A percentile compares a stretch with the other conserved stretches of the same genome.
These are phyloP conservation scores for Sarcophaga subvicina DNA, from an alignment of 2,888 invertebrate genomes.

Conservation along the genomic window DNA sequence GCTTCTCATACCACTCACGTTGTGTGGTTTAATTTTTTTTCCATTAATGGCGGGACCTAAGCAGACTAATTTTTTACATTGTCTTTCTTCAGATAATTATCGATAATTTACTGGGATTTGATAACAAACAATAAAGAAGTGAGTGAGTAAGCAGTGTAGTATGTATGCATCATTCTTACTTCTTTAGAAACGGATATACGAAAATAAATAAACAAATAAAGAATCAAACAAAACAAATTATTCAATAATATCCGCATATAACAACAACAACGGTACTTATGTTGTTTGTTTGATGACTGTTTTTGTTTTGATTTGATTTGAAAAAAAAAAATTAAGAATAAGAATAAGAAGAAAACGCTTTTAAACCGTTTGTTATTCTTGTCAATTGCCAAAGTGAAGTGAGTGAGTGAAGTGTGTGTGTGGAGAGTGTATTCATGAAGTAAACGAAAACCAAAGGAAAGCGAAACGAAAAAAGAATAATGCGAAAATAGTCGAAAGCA, in stretches of 20 bases:
- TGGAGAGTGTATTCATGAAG: background rate
- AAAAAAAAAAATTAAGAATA: too few species aligned
- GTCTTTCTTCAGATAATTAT: too few species aligned
- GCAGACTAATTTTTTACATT: too few species aligned
- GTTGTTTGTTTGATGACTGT: slow-evolving; percentile 23
- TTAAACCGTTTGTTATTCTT: slow-evolving; percentile 22
- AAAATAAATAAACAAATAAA: slow-evolving; percentile 13
- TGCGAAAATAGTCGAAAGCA: background rate
- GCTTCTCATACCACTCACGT: too few species aligned
- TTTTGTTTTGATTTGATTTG: slow-evolving; percentile 20
- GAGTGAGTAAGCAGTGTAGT: too few species aligned
- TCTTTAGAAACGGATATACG: slow-evolving; percentile 8
- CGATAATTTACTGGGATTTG: too few species aligned
- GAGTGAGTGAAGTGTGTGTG: slow-evolving; percentile 25
- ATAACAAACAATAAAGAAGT: too few species aligned
- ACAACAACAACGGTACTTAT: background rate
- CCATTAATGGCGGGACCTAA: too few species aligned
- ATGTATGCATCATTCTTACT: background rate
- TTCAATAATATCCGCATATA: slow-evolving; percentile 22
- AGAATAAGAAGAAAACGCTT: slow-evolving; percentile 8
- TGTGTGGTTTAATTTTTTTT: too few species aligned
- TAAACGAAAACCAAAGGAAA: background rate
- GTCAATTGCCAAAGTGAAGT: slow-evolving; percentile 31
- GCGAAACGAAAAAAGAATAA: background rate
- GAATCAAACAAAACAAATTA: background rate